Percentiles rank a stretch among this genome's conserved stretches.
Conservation (phyloP, 2,888 invertebrate species). For the Andrena fulva region DNA sequence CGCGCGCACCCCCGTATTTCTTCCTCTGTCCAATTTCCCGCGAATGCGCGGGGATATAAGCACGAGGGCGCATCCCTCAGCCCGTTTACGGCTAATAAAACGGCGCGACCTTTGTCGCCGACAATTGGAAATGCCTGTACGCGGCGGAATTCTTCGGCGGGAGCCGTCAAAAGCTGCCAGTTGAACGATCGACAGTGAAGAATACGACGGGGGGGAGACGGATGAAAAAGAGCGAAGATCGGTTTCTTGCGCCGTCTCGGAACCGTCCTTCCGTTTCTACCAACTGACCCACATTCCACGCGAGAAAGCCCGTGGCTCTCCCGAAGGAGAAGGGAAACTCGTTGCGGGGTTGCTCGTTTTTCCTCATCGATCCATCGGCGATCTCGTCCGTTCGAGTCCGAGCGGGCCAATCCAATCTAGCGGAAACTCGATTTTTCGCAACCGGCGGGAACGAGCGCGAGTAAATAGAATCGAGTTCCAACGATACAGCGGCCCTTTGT, state of each 20-base stretch:
- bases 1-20: neutral
- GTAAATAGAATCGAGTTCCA: slow-evolving; percentile 28
- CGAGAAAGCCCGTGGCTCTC: neutral
- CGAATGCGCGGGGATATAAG: neutral
- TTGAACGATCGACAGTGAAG: neutral
- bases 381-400: slow-evolving; percentile 23
- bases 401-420: slow-evolving; percentile 49
- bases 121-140: neutral
- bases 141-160: neutral
- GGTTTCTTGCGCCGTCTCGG: neutral
- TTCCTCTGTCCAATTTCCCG: slow-evolving; percentile 6
- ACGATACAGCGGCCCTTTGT: neutral
- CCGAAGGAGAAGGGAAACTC: neutral
- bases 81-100: slow-evolving; percentile 4
- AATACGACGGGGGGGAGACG: neutral
- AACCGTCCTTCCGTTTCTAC: neutral
- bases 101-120: slow-evolving; percentile 1
- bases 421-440: slow-evolving; percentile 32
- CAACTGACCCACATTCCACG: slow-evolving; percentile 6
- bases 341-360: neutral
- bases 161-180: neutral
- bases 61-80: neutral
- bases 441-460: slow-evolving; percentile 4
- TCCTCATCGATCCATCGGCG: neutral
- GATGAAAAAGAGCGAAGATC: neutral